A percentile compares a stretch with the other conserved stretches of the same genome.
Evolutionary conservation across 2,888 invertebrate species (phyloP).

Genomic region (Zonitis immaculata): DNA sequence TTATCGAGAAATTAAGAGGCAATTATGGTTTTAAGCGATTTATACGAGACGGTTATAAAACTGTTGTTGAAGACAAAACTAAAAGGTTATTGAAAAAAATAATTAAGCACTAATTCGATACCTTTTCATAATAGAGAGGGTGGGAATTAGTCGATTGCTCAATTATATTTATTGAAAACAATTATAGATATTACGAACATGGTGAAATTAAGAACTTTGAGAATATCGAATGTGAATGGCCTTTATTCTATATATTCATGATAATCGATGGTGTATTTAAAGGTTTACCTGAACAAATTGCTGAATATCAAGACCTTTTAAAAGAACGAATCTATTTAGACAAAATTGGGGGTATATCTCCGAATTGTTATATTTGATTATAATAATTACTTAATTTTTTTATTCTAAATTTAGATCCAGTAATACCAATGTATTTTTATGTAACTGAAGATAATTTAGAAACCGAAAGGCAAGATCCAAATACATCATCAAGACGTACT

Average conservation of each 20-base stretch:
- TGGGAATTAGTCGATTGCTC: not conserved
- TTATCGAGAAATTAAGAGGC: conserved; percentile 76
- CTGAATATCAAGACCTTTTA: conserved; percentile 82
- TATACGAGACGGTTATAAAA: conserved; percentile 90
- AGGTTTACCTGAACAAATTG: conserved; percentile 82
- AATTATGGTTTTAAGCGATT: conserved; percentile 92
- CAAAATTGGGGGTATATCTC: conserved; percentile 64
- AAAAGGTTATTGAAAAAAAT: conserved; percentile 50
- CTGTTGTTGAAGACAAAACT: conserved; percentile 74
- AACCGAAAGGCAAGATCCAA: conserved; percentile 65
- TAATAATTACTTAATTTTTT: no score
- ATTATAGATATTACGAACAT: conserved; percentile 70
- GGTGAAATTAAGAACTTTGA: conserved; percentile 96
- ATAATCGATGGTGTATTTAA: conserved; percentile 94
- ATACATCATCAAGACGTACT: conserved; percentile 34
- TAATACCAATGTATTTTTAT: conserved; percentile 92
- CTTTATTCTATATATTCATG: conserved; percentile 91
- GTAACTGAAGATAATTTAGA: conserved; percentile 71
- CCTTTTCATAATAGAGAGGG: not conserved
- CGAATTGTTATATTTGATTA: not conserved
- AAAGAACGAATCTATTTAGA: conserved; percentile 78
- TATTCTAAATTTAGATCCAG: conserved; percentile 58
- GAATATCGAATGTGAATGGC: conserved; percentile 97
- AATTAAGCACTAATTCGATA: no score
- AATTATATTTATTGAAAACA: not conserved